Base-by-base conservation (phyloP, 2,113 vertebrate genomes). In the Micronisus gabar region DNA sequence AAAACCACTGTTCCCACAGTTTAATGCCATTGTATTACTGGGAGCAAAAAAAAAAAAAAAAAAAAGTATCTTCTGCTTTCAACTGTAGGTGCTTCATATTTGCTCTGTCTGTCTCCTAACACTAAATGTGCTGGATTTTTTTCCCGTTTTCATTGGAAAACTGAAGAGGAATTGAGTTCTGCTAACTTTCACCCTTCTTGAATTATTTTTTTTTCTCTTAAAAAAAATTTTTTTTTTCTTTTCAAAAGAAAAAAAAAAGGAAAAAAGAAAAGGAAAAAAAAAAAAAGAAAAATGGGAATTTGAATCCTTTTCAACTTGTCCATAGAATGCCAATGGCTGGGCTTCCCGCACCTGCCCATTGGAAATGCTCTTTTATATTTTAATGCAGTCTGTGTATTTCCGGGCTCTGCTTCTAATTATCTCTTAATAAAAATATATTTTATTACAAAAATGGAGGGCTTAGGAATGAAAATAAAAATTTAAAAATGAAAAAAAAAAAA, bases 351-450 rank as follows among this genome's bases (percentile, higher is more conserved):
- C 91, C 94, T 95, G 88, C 95, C 96, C 82, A 3, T 96, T 97
- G 96, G 96, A 97, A 89, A 97, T 94, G 92, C 73, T 97, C 87
- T 97, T 96, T 97, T 96, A 95, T 98, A 97, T 97, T 98, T 98
- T 97, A 96, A 95, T 95, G 97, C 97, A 98, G 96, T 96, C 96
- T 98, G 96, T 95, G 96, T 98, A 97, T 96, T 97, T 98, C 96
- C 11, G 92, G 97, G 98, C 98, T 98, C 97, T 98, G 97, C 97
- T 98, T 98, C 97, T 97, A 96, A 97, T 97, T 97, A 95, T 98
- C 97, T 98, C 97, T 97, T 88, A 98, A 98, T 97, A 97, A 98
- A 98, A 97, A n/a, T 98, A 97, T 98, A 98, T 98, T 98, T 98
- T 98, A 98, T 96, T 97, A 98, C 90, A 95, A 98, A 98, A 96